Conservation (phyloP, 2,797 vertebrate genomes). For the Poecilia velifera region DNA sequence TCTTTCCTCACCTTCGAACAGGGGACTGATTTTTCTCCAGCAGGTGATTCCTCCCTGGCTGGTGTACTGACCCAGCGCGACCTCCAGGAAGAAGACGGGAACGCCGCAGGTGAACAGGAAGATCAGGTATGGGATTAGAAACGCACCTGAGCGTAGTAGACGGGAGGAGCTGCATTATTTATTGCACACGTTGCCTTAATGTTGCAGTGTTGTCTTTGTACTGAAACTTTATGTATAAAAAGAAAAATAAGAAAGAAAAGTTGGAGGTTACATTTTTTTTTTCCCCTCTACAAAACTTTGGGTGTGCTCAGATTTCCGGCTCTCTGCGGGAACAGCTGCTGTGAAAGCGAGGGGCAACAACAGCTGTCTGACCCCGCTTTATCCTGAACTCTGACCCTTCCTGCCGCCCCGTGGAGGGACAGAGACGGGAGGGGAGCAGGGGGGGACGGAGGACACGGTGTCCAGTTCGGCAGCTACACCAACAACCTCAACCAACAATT, state of each 20-base stretch:
- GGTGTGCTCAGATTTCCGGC: slow-evolving; percentile 59
- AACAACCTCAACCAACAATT: slow-evolving; percentile 25
- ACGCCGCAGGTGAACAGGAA: slow-evolving; percentile 97
- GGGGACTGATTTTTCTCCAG: slow-evolving; percentile 95
- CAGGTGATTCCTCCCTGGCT: slow-evolving; percentile 93
- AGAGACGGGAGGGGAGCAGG: not conserved
- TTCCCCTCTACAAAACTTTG: slow-evolving; percentile 38
- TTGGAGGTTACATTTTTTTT: not conserved
- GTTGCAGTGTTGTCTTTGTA: not conserved
- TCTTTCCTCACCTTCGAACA: slow-evolving; percentile 91
- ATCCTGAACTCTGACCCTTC: slow-evolving; percentile 55
- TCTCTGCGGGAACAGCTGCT: slow-evolving; percentile 69
- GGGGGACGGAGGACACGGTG: not conserved
- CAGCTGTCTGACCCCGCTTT: slow-evolving; percentile 74
- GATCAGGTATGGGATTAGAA: slow-evolving; percentile 97
- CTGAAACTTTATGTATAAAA: not conserved
- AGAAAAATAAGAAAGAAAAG: not conserved
- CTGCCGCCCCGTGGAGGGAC: slow-evolving; percentile 49
- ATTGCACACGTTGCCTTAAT: not conserved
- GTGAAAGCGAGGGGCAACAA: slow-evolving; percentile 71
- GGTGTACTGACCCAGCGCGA: slow-evolving; percentile 92
- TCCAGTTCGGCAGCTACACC: slow-evolving; percentile 62
- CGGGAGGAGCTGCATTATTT: not conserved
- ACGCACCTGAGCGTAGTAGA: slow-evolving; percentile 84
- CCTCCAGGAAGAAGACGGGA: slow-evolving; percentile 94